Evolutionary conservation across 2,888 invertebrate genomes (phyloP).

Genomic region (Laspeyria flexula): DNA sequence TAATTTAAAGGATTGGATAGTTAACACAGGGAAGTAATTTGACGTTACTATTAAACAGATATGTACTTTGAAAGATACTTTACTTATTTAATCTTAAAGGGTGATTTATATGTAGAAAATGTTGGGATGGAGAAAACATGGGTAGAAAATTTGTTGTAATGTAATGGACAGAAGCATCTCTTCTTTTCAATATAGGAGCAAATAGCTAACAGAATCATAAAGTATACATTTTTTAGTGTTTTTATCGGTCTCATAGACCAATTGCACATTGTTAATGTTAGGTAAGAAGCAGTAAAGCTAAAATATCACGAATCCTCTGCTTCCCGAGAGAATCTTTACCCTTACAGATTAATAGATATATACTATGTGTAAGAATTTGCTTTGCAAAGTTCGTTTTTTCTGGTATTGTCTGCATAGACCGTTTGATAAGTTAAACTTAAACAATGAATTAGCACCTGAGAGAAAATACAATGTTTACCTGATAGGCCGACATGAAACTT

Average conservation of each 20-base stretch:
- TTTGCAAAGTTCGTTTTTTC: slow-evolving; percentile 69
- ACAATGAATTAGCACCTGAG: slow-evolving; percentile 52
- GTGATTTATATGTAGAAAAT: slow-evolving; percentile 36
- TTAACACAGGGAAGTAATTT: slow-evolving; percentile 63
- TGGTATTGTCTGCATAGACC: slow-evolving; percentile 76
- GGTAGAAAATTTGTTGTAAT: slow-evolving; percentile 20
- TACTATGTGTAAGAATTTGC: slow-evolving; percentile 63
- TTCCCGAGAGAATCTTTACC: slow-evolving; percentile 67
- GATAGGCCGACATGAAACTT: slow-evolving; percentile 38
- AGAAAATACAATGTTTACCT: slow-evolving; percentile 39
- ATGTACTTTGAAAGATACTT: slow-evolving; percentile 74
- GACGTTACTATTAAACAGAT: slow-evolving; percentile 72
- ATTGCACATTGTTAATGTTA: slow-evolving; percentile 62
- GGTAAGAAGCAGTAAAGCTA: slow-evolving; percentile 82
- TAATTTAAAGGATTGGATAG: slow-evolving; percentile 47
- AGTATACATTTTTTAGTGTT: slow-evolving; percentile 41
- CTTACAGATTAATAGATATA: slow-evolving; percentile 63
- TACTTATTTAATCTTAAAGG: slow-evolving; percentile 45
- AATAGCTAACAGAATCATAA: slow-evolving; percentile 25
- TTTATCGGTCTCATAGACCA: slow-evolving; percentile 71
- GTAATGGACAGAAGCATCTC: slow-evolving; percentile 14
- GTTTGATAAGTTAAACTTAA: slow-evolving; percentile 47
- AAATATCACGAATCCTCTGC: slow-evolving; percentile 81
- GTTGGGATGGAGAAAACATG: slow-evolving; percentile 24
- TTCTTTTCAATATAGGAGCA: slow-evolving; percentile 20